These are phyloP conservation scores for Chorisops tibialis DNA, from an alignment of 2,888 invertebrate species.

Conservation along the genomic window DNA sequence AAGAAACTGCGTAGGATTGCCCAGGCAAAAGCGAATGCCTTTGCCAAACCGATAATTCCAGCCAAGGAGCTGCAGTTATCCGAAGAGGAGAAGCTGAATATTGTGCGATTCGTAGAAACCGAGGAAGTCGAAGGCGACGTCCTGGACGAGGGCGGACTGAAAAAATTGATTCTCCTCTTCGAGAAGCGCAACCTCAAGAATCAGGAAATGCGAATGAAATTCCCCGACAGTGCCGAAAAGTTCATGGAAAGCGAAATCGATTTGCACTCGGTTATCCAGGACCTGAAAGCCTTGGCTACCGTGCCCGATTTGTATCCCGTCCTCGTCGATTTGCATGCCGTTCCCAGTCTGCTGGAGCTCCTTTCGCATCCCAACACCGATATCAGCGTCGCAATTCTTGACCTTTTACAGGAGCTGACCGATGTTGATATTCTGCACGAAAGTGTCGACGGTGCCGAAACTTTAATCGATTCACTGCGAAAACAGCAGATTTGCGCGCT, in stretches of 20 bases:
- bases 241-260: constrained; percentile 98
- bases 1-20: constrained; percentile 62
- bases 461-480: constrained; percentile 80
- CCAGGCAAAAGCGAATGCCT: constrained; percentile 55
- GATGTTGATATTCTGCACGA: constrained; percentile 96
- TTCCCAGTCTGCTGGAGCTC: constrained; percentile 87
- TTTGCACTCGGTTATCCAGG: constrained; percentile 83
- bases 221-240: constrained; percentile 94
- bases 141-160: constrained; percentile 82
- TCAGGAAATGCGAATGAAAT: constrained; percentile 97
- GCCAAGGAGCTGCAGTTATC: constrained; percentile 63
- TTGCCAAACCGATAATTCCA: constrained; percentile 50
- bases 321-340: constrained; percentile 82
- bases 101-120: constrained; percentile 77
- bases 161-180: constrained; percentile 85
- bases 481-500: constrained; percentile 87
- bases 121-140: constrained; percentile 80
- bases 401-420: constrained; percentile 77
- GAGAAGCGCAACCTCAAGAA: constrained; percentile 93
- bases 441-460: constrained; percentile 85
- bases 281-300: constrained; percentile 88
- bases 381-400: constrained; percentile 54
- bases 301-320: constrained; percentile 92
- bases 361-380: constrained; percentile 94
- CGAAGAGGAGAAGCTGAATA: constrained; percentile 74